A percentile compares a stretch with the other conserved stretches of the same genome.
phyloP scores from a whole-genome alignment of 2,797 vertebrate genomes.

The Pogonophryne albipinna region DNA sequence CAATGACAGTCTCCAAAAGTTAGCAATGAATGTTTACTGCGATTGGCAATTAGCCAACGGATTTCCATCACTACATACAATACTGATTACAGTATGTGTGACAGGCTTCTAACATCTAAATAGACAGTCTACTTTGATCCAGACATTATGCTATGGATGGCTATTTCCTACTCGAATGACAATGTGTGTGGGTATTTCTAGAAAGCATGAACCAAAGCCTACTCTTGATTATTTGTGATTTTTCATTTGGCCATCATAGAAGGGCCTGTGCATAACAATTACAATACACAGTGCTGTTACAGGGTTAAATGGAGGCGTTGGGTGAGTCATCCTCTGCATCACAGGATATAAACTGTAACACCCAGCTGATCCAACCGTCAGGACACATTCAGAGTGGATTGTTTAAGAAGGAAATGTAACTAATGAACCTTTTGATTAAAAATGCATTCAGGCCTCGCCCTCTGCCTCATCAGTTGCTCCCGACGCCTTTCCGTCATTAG shows the following conservation, averaged over 20 bases:
- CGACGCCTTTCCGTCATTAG: constrained; percentile 18
- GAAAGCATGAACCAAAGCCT: background rate
- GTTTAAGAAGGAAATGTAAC: constrained; percentile 39
- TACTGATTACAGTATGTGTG: background rate
- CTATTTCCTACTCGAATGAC: background rate
- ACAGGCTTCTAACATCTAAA: background rate
- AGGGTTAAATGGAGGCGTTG: constrained; percentile 1
- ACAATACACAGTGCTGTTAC: background rate
- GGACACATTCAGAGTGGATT: constrained; percentile 21
- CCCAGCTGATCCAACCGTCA: constrained; percentile 14
- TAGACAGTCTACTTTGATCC: too few species aligned
- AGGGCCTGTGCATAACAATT: background rate
- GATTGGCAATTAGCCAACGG: background rate
- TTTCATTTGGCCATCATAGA: background rate
- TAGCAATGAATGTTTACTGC: background rate
- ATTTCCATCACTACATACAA: background rate
- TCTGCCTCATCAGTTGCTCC: constrained; percentile 33
- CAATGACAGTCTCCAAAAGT: background rate
- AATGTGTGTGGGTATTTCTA: constrained; percentile 2
- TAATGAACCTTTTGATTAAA: constrained; percentile 55
- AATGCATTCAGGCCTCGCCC: constrained; percentile 40
- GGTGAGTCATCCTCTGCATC: constrained; percentile 5
- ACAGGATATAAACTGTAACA: constrained; percentile 1
- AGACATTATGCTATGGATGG: background rate
- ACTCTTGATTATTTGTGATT: background rate